Percentiles rank a stretch among this genome's conserved stretches.
These are phyloP conservation scores for Chaenocephalus aceratus DNA, from an alignment of 2,113 vertebrate species.

Conservation along the genomic window DNA sequence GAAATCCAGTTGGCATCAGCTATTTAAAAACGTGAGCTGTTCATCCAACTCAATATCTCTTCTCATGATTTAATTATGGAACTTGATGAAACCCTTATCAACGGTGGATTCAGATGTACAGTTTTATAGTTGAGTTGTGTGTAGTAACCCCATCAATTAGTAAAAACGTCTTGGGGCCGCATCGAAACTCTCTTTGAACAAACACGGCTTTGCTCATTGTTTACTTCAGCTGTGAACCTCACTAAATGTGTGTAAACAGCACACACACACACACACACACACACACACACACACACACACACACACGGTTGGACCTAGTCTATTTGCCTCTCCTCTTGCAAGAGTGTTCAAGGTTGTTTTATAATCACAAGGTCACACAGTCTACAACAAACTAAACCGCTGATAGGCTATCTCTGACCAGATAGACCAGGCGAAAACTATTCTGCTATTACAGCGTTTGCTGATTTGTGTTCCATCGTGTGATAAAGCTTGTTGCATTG, in stretches of 20 bases:
- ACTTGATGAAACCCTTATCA: not conserved
- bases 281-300: slow-evolving; percentile 8
- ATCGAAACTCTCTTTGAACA: slow-evolving; percentile 30
- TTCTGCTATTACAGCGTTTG: not conserved
- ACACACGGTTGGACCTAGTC: slow-evolving; percentile 39
- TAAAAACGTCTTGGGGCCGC: slow-evolving; percentile 18
- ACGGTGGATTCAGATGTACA: not conserved
- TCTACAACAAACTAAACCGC: slow-evolving; percentile 61
- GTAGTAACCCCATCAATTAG: not conserved
- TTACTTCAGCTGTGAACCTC: slow-evolving; percentile 58
- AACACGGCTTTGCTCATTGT: slow-evolving; percentile 57
- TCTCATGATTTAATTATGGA: not conserved
- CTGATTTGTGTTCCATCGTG: not conserved
- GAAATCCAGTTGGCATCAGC: no score
- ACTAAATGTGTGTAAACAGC: slow-evolving; percentile 45
- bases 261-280: slow-evolving; percentile 19
- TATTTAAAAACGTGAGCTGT: not conserved
- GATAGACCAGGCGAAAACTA: slow-evolving; percentile 4
- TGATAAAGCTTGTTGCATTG: not conserved
- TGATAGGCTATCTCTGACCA: slow-evolving; percentile 24
- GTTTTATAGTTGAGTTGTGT: not conserved
- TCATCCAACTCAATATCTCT: not conserved
- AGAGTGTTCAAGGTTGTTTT: slow-evolving; percentile 62
- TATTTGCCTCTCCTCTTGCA: slow-evolving; percentile 60
- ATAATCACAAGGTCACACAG: slow-evolving; percentile 62